Conservation (phyloP, 2,888 invertebrate species). For the Drosophila niveifrons region DNA sequence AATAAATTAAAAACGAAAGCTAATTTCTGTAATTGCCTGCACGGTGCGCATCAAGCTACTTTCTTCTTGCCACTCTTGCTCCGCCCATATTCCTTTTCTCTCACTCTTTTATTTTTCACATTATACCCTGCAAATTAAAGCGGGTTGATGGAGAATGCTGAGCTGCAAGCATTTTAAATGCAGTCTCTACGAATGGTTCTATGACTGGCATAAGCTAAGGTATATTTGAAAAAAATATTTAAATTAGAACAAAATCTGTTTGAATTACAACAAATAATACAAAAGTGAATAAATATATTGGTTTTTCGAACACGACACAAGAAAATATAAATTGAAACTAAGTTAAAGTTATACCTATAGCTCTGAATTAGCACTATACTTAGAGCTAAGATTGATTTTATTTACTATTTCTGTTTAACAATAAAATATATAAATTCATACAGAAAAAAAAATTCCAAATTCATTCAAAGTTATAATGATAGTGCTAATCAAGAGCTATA, state of each 20-base stretch:
- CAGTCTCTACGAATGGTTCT: not conserved
- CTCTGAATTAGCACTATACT: too few relatives aligned
- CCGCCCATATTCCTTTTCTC: not conserved
- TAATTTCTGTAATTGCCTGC: conserved; percentile 78
- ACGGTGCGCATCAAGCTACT: conserved; percentile 69
- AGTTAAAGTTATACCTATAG: too few relatives aligned
- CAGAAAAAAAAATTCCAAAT: too few relatives aligned
- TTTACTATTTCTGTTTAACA: too few relatives aligned
- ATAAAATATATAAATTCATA: too few relatives aligned
- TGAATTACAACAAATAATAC: not conserved
- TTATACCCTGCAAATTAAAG: conserved; percentile 18
- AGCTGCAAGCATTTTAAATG: not conserved
- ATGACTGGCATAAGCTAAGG: not conserved
- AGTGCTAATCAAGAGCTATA: too few relatives aligned
- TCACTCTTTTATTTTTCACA: not conserved
- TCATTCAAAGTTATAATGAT: too few relatives aligned
- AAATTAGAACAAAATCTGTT: not conserved
- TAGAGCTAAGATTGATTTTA: too few relatives aligned
- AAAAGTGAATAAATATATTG: too few relatives aligned
- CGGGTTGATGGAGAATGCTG: conserved; percentile 4
- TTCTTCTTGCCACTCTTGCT: conserved; percentile 35
- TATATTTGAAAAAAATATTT: not conserved
- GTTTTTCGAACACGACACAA: too few relatives aligned
- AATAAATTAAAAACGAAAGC: conserved; percentile 81
- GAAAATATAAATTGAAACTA: too few relatives aligned